These are phyloP conservation scores for Lemur catta DNA, from an alignment of 2,797 vertebrate species.

Conservation along the genomic window DNA sequence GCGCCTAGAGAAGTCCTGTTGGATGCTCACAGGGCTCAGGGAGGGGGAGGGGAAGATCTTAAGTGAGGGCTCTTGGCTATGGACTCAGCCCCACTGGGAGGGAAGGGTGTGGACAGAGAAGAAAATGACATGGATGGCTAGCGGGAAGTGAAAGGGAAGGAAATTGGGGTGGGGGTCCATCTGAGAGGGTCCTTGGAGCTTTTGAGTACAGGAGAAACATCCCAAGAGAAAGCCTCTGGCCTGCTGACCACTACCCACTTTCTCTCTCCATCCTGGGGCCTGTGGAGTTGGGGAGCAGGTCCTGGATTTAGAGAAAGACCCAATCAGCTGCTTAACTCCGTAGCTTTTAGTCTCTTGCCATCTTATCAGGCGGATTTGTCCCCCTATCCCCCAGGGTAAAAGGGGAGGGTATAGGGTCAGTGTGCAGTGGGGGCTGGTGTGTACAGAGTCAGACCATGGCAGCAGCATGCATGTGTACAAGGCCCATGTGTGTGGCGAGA, in stretches of 20 bases:
- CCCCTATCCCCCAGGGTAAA: background rate
- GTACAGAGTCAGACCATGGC: slow-evolving; percentile 29
- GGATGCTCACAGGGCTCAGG: background rate
- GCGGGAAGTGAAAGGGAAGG: background rate
- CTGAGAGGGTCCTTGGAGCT: slow-evolving; percentile 17
- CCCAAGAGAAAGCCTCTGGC: slow-evolving; percentile 38
- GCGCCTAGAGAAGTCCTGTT: slow-evolving; percentile 43
- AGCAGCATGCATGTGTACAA: background rate
- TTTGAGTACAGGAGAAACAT: slow-evolving; percentile 16
- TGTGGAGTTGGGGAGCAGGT: background rate
- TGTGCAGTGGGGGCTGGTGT: background rate
- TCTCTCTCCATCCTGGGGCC: background rate
- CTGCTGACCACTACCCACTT: slow-evolving; percentile 58
- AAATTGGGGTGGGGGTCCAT: background rate
- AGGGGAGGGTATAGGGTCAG: background rate
- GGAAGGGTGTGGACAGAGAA: slow-evolving; percentile 65
- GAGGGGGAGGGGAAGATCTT: slow-evolving; percentile 48
- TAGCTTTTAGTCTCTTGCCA: slow-evolving; percentile 19
- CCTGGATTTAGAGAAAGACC: slow-evolving; percentile 40
- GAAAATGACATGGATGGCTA: background rate
- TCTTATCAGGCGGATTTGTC: background rate
- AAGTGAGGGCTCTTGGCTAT: slow-evolving; percentile 36
- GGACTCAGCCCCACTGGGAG: slow-evolving; percentile 41
- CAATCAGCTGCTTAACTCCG: background rate
- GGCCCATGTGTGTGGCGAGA: background rate